phyloP scores from a whole-genome alignment of 2,797 vertebrate species.

The Meriones psammophilus region DNA sequence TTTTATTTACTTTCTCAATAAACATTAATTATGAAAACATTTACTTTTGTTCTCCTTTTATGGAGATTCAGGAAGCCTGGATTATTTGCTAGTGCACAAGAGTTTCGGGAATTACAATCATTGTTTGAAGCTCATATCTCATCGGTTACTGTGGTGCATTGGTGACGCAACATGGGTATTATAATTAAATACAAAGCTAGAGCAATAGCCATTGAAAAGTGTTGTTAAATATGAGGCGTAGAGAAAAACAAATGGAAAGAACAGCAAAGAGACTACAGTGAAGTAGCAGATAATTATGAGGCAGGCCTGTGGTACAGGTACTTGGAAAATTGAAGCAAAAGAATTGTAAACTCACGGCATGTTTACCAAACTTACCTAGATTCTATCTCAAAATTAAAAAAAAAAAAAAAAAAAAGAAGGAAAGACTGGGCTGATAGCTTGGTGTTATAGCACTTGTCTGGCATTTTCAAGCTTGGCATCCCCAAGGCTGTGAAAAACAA shows the following conservation, averaged over 20 bases:
- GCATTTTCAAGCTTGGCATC: background rate
- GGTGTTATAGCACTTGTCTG: background rate
- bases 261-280: background rate
- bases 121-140: background rate
- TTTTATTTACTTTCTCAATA: constrained; percentile 33
- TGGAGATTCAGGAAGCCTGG: background rate
- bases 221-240: background rate
- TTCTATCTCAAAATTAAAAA: background rate
- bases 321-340: background rate
- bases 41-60: background rate
- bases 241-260: background rate
- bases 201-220: background rate
- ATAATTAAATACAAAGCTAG: background rate
- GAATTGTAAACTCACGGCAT: background rate
- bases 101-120: constrained; percentile 37
- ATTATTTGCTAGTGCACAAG: background rate
- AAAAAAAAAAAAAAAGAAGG: background rate
- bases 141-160: background rate
- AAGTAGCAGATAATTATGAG: background rate
- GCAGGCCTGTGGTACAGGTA: background rate
- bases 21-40: background rate
- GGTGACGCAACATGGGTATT: background rate
- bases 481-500: background rate
- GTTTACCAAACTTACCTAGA: background rate
- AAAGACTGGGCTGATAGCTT: too few species aligned